Percentiles rank a stretch among this genome's conserved stretches.
phyloP scores from a whole-genome alignment of 1,140 invertebrate species.

The Drosophila bocki region DNA sequence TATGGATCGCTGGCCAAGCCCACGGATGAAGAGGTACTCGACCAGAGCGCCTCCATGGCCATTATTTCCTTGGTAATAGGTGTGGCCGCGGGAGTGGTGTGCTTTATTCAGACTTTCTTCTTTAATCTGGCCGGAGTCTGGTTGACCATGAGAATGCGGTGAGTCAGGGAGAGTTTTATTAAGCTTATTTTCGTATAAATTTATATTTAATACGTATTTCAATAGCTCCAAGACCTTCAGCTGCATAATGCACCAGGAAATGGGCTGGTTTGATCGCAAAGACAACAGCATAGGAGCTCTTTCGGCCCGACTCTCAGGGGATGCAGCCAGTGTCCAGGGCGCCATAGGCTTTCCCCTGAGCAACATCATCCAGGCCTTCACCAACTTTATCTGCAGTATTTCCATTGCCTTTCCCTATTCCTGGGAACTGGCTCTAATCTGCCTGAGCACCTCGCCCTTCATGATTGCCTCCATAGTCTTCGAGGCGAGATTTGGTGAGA shows the following conservation, averaged over 20 bases:
- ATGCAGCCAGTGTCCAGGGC: constrained; percentile 92
- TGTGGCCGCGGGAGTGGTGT: constrained; percentile 89
- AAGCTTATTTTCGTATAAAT: no score
- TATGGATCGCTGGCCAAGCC: constrained; percentile 87
- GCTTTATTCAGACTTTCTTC: constrained; percentile 90
- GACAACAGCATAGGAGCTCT: constrained; percentile 91
- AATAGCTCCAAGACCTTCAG: constrained; percentile 88
- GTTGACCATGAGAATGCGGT: constrained; percentile 90
- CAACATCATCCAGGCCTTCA: constrained; percentile 91
- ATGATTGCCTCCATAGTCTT: constrained; percentile 91
- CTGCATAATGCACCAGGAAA: constrained; percentile 91
- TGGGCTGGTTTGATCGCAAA: constrained; percentile 92
- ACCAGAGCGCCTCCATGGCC: constrained; percentile 88
- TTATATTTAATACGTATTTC: neutral
- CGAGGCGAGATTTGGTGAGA: constrained; percentile 88
- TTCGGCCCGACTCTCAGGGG: constrained; percentile 91
- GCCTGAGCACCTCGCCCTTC: constrained; percentile 91
- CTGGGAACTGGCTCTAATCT: constrained; percentile 93
- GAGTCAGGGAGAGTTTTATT: constrained; percentile 16
- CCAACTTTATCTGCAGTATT: constrained; percentile 90
- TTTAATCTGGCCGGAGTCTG: constrained; percentile 93
- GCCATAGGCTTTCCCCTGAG: constrained; percentile 94
- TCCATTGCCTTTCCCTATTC: constrained; percentile 91
- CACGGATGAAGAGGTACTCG: constrained; percentile 87
- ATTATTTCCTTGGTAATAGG: constrained; percentile 90